A percentile compares a stretch with the other conserved stretches of the same genome.
Conservation (phyloP, 2,113 vertebrate species). For the Gulo gulo region DNA sequence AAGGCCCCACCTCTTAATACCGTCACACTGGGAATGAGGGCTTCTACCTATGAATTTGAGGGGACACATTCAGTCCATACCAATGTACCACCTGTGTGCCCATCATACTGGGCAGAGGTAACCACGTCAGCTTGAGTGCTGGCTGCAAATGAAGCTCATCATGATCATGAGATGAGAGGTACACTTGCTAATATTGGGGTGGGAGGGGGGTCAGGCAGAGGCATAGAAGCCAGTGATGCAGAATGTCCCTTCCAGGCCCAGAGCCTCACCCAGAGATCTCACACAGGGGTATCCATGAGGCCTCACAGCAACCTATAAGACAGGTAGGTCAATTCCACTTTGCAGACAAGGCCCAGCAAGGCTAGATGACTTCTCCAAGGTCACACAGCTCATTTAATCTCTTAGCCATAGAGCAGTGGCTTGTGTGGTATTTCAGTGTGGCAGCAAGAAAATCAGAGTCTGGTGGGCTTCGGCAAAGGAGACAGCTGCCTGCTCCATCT, state of each 20-base stretch:
- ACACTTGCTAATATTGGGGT: background rate
- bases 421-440: background rate
- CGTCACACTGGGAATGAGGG: background rate
- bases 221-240: background rate
- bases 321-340: background rate
- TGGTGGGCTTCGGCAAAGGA: background rate
- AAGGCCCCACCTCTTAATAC: background rate
- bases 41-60: background rate
- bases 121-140: background rate
- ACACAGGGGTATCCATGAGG: background rate
- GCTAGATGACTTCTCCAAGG: background rate
- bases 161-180: background rate
- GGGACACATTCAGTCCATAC: background rate
- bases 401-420: background rate
- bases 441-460: background rate
- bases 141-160: background rate
- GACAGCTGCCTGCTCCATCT: background rate
- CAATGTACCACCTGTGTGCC: background rate
- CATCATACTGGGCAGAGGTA: background rate
- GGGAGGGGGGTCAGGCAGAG: fast-evolving
- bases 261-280: background rate
- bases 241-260: background rate
- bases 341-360: background rate
- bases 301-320: background rate
- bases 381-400: background rate